Evolutionary conservation across 2,113 vertebrate species (phyloP).

Genomic region (Protobothrops mucrosquamatus): DNA sequence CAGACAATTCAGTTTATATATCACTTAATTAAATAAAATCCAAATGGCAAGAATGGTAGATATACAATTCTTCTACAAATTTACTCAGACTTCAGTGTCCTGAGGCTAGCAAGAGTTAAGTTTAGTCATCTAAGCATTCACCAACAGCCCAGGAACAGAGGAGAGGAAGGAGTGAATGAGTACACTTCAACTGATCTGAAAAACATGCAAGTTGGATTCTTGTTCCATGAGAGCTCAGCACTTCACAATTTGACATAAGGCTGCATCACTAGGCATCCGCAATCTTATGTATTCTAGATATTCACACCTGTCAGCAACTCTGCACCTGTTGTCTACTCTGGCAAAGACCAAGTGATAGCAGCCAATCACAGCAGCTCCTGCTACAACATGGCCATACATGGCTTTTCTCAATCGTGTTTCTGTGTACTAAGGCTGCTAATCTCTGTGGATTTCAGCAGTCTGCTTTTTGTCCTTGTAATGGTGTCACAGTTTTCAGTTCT

Average conservation of each 20-base stretch:
- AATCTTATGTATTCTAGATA: constrained; percentile 74
- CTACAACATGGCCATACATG: constrained; percentile 73
- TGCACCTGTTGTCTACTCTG: constrained; percentile 76
- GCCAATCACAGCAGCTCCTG: constrained; percentile 64
- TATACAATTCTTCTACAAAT: too few species aligned
- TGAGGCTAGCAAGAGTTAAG: constrained; percentile 42
- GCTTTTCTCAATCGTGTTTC: constrained; percentile 50
- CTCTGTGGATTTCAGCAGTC: constrained; percentile 20
- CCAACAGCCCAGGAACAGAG: constrained; percentile 5
- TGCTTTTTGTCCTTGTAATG: constrained; percentile 23
- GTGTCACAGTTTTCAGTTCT: constrained; percentile 38
- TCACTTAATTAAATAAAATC: neutral
- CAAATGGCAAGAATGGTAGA: neutral
- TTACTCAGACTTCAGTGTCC: constrained; percentile 20
- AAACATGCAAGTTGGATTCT: constrained; percentile 67
- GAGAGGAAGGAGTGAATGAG: neutral
- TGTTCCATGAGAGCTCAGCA: constrained; percentile 67
- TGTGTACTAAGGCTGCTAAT: constrained; percentile 44
- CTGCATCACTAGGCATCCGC: constrained; percentile 63
- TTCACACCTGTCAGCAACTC: constrained; percentile 73
- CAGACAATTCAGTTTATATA: neutral
- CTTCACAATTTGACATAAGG: constrained; percentile 67
- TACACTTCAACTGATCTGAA: constrained; percentile 70
- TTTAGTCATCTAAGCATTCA: constrained; percentile 49
- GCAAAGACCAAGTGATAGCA: constrained; percentile 48